phyloP scores from a whole-genome alignment of 2,113 vertebrate species.

The Stigmatopora argus region DNA sequence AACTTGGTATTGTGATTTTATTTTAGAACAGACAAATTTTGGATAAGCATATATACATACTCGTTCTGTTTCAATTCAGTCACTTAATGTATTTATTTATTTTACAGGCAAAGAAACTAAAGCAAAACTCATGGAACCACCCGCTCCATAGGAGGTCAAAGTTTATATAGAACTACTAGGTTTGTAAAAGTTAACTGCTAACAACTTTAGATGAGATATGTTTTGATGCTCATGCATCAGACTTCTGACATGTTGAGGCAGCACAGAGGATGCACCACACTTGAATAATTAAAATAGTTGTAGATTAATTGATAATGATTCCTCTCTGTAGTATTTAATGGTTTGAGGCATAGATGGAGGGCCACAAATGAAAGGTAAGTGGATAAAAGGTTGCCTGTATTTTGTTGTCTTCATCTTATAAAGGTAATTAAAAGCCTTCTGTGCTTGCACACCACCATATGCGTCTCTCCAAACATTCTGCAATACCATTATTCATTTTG shows the following conservation, averaged over 20 bases:
- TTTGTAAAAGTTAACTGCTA: slow-evolving; percentile 50
- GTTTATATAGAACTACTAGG: too few species aligned
- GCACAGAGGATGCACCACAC: slow-evolving; percentile 23
- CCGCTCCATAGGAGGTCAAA: too few species aligned
- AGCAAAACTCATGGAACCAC: too few species aligned
- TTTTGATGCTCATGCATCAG: slow-evolving; percentile 41
- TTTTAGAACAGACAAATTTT: too few species aligned
- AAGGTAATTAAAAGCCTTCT: background rate
- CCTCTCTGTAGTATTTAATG: slow-evolving; percentile 11
- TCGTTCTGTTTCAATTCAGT: too few species aligned
- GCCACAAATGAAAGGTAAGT: background rate
- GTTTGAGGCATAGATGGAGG: slow-evolving; percentile 5
- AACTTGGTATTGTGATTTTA: slow-evolving; percentile 44
- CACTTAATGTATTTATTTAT: too few species aligned
- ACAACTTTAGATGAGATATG: slow-evolving; percentile 55
- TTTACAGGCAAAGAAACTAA: too few species aligned
- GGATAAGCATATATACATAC: too few species aligned
- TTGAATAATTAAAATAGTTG: slow-evolving; percentile 53
- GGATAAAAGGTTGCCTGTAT: background rate
- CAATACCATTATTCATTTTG: background rate
- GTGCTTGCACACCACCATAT: background rate
- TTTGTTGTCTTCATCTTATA: background rate
- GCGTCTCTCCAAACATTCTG: background rate
- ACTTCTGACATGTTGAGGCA: slow-evolving; percentile 46
- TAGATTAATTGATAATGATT: slow-evolving; percentile 40